Evolutionary conservation across 2,113 vertebrate genomes (phyloP), one percentile per base, ranked within the genome.

Genomic region (Meriones unguiculatus): DNA sequence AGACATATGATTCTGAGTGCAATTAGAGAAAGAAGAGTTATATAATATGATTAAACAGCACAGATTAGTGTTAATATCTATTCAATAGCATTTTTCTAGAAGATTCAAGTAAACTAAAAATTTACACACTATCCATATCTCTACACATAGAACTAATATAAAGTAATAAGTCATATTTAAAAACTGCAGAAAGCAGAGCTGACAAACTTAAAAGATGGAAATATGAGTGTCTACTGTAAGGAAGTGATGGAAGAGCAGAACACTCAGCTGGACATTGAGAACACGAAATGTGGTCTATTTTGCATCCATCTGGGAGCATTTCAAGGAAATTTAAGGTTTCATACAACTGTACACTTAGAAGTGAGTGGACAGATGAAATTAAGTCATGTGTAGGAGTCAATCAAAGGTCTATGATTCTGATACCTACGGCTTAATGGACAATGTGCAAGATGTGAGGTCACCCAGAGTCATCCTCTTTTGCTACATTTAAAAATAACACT

Each of bases 241-340:
- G 7, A 91, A n/a, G 18, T 41, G 22, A 0, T 1, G 52, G 7
- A 11, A 3, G 1, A 59, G 4, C 0, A 1, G 46, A 11, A 1
- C 2, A 14, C 5, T 12, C 1, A 5, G 11, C 15, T 28, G 7
- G 24, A 18, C 32, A 17, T 13, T 18, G 18, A 30, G 2, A 17
- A 41, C n/a, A 80, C 7, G 22, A 28, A 52, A 62, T 17, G 8
- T 65, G 7, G n/a, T 2, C 10, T 25, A 50, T 1, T 2, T 12
- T 15, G n/a, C 76, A n/a, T 3, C 11, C 25, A 32, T 90, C 90
- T 70, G 35, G 15, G 75, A 92, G 80, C 54, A 32, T 78, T 80
- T 14, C 57, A 54, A 72, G n/a, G 46, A 72, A 89, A 80, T 76
- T 30, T 8, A 78, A 20, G 64, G 87, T 84, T 91, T 77, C 28